phyloP scores from a whole-genome alignment of 2,113 vertebrate species.

The Heterotis niloticus region DNA sequence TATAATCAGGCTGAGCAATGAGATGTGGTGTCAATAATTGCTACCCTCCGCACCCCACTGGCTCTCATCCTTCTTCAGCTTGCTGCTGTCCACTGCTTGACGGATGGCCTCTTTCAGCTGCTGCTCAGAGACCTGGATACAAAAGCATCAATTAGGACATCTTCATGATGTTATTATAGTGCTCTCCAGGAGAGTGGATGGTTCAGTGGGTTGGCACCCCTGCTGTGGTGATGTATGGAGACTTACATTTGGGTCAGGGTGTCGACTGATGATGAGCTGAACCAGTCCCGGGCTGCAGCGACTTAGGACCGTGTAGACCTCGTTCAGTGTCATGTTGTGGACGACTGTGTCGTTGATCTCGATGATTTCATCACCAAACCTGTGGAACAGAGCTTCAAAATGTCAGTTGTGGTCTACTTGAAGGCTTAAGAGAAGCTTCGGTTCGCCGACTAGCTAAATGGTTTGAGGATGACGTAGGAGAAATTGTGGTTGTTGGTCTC shows the following conservation, averaged over 20 bases:
- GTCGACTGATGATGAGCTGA: conserved; percentile 83
- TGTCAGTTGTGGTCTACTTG: too few relatives aligned
- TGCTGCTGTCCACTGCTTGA: conserved; percentile 72
- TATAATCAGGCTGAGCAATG: background rate
- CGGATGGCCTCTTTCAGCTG: conserved; percentile 82
- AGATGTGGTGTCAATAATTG: too few relatives aligned
- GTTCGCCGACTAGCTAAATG: background rate
- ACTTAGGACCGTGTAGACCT: conserved; percentile 79
- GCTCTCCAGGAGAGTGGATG: background rate
- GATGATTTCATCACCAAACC: conserved; percentile 87
- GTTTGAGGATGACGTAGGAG: background rate
- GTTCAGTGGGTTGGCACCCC: background rate
- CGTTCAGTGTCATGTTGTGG: conserved; percentile 81
- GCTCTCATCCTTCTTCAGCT: conserved; percentile 70
- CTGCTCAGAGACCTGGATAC: conserved; percentile 79
- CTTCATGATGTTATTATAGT: background rate
- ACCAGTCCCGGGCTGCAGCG: conserved; percentile 78
- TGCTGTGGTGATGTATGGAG: too few relatives aligned
- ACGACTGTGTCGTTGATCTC: conserved; percentile 79
- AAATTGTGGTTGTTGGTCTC: background rate
- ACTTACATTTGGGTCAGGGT: conserved; percentile 83
- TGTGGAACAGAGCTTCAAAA: conserved; percentile 40
- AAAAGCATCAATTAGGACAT: background rate
- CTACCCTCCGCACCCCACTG: conserved; percentile 62
- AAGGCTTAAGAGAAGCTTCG: too few relatives aligned